phyloP scores from a whole-genome alignment of 2,797 vertebrate genomes.

The Falco biarmicus region DNA sequence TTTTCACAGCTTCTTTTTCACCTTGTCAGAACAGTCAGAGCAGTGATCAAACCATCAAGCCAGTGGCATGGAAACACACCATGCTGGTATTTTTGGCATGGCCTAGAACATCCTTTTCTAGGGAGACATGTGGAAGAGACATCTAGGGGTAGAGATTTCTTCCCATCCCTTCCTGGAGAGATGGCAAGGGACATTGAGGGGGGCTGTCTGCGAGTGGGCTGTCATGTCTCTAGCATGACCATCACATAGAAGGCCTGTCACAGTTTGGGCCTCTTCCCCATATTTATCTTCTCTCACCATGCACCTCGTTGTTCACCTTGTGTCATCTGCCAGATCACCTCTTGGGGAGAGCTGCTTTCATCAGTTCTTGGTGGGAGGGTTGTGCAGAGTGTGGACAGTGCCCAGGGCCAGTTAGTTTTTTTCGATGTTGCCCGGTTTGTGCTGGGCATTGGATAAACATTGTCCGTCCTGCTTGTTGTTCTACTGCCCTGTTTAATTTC shows the following conservation, averaged over 20 bases:
- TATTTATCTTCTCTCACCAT: not conserved
- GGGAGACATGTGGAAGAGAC: not conserved
- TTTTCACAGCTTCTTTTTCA: slow-evolving; percentile 36
- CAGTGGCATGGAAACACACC: slow-evolving; percentile 33
- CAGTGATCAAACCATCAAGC: not conserved
- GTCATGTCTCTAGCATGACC: not conserved
- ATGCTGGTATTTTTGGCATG: slow-evolving; percentile 18
- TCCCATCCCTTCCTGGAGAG: not conserved
- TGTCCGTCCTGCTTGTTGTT: not conserved
- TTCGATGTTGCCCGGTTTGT: not conserved
- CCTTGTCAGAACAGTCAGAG: slow-evolving; percentile 38
- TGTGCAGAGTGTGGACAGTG: not conserved
- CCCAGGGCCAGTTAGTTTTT: not conserved
- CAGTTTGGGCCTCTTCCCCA: not conserved
- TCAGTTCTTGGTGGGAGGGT: not conserved
- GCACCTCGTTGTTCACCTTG: not conserved
- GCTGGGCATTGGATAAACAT: not conserved
- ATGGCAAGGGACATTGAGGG: not conserved
- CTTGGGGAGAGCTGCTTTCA: not conserved
- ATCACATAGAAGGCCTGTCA: not conserved
- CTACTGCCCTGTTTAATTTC: not conserved
- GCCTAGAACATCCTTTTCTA: slow-evolving; percentile 46
- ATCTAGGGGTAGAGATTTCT: not conserved
- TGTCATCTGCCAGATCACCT: not conserved
- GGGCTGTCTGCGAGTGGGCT: not conserved